Evolutionary conservation across 2,888 invertebrate species (phyloP).

Genomic region (Ophion ventricosus): DNA sequence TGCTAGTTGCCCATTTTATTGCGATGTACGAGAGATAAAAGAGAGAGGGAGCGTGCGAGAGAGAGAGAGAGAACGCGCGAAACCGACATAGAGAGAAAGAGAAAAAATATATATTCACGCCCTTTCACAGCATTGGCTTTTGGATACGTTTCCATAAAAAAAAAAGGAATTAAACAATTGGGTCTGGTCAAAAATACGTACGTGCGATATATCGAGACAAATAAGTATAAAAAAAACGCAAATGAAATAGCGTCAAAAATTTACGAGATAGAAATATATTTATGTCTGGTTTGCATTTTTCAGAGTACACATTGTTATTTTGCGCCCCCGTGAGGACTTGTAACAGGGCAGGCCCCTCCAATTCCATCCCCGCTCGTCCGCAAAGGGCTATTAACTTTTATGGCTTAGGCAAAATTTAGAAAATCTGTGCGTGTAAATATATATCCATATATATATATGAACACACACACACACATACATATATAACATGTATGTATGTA

Average conservation of each 20-base stretch:
- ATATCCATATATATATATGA: background rate
- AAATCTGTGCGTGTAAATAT: conserved; percentile 63
- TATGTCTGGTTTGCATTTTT: conserved; percentile 79
- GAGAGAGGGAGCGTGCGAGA: conserved; percentile 15
- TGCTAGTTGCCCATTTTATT: conserved; percentile 58
- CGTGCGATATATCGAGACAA: conserved; percentile 47
- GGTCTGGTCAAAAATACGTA: conserved; percentile 75
- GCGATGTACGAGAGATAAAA: conserved; percentile 41
- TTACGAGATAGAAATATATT: conserved; percentile 70
- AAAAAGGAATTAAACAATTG: conserved; percentile 24
- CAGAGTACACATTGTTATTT: conserved; percentile 75
- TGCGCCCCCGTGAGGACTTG: conserved; percentile 76
- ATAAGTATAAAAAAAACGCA: conserved; percentile 18
- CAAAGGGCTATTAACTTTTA: conserved; percentile 79
- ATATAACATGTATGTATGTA: background rate
- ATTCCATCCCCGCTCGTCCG: conserved; percentile 70
- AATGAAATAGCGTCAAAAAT: conserved; percentile 24
- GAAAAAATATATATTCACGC: conserved; percentile 62
- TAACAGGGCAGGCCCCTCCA: conserved; percentile 81
- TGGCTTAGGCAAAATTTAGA: conserved; percentile 76
- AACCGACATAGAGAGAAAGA: background rate
- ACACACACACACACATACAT: background rate
- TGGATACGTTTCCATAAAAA: conserved; percentile 73
- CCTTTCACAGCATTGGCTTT: conserved; percentile 75
- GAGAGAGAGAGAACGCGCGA: conserved; percentile 5